Conservation (phyloP, 2,888 invertebrate genomes). For the Idaea biselata region DNA sequence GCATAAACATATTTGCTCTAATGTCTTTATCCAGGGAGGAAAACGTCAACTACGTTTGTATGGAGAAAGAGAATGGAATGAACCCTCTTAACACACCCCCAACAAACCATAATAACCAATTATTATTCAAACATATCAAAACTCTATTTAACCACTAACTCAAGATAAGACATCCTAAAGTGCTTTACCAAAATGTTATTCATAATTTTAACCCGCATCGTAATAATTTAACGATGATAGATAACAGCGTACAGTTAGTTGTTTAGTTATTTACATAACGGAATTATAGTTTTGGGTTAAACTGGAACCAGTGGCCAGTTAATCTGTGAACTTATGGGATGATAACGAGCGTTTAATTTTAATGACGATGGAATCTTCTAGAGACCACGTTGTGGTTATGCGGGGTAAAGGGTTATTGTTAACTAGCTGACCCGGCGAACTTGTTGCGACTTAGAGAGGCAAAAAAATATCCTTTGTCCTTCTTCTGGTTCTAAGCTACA, state of each 20-base stretch:
- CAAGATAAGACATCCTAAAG: constrained; percentile 3
- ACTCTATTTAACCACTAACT: constrained; percentile 13
- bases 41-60: too few species aligned
- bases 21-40: too few species aligned
- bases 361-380: constrained; percentile 9
- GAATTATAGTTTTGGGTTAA: constrained; percentile 7
- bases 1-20: too few species aligned
- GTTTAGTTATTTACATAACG: background rate
- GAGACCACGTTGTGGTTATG: too few species aligned
- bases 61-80: too few species aligned
- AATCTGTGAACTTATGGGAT: constrained; percentile 12
- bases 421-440: too few species aligned
- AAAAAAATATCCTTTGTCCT: too few species aligned
- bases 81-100: background rate
- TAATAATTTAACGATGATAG: constrained; percentile 8
- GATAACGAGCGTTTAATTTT: constrained; percentile 8
- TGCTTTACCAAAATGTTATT: constrained; percentile 12
- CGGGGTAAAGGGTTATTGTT: too few species aligned
- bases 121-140: background rate
- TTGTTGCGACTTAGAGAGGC: too few species aligned
- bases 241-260: background rate
- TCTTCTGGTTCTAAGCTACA: too few species aligned
- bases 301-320: constrained; percentile 6
- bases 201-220: constrained; percentile 9
- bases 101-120: background rate